Conservation (phyloP, 2,113 vertebrate genomes). For the Neodon shergylaensis region DNA sequence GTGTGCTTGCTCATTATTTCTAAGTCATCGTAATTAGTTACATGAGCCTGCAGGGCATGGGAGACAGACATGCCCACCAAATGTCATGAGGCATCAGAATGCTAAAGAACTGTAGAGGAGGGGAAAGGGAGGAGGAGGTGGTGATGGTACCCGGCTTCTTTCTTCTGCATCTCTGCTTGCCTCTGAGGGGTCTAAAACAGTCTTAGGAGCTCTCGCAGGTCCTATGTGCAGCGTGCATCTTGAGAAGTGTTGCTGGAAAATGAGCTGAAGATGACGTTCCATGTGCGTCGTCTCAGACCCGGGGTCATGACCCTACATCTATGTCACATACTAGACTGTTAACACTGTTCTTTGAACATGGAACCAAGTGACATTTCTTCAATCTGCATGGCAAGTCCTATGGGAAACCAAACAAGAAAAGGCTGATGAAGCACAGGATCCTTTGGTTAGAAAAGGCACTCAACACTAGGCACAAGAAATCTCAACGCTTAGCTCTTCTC, state of each 20-base stretch:
- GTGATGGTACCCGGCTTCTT: not conserved
- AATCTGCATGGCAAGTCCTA: not conserved
- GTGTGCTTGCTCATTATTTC: not conserved
- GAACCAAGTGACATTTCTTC: not conserved
- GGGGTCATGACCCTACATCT: not conserved
- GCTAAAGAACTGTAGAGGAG: not conserved
- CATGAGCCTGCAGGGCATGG: not conserved
- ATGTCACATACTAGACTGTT: not conserved
- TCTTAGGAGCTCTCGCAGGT: not conserved
- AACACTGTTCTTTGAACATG: not conserved
- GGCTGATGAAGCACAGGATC: not conserved
- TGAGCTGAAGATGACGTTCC: not conserved
- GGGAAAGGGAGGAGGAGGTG: fast-evolving
- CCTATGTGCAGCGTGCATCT: not conserved
- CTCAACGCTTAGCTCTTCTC: not conserved
- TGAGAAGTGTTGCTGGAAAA: not conserved
- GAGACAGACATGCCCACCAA: not conserved
- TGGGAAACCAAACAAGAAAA: not conserved
- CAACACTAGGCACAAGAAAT: not conserved
- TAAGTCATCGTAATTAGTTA: not conserved
- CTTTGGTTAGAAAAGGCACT: not conserved
- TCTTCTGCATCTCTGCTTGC: not conserved
- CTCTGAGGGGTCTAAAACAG: not conserved
- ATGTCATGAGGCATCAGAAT: not conserved
- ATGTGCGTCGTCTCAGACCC: fast-evolving